A percentile compares a stretch with the other conserved stretches of the same genome.
Evolutionary conservation across 1,140 invertebrate genomes (phyloP).

Genomic region (Chironomus striatipennis): DNA sequence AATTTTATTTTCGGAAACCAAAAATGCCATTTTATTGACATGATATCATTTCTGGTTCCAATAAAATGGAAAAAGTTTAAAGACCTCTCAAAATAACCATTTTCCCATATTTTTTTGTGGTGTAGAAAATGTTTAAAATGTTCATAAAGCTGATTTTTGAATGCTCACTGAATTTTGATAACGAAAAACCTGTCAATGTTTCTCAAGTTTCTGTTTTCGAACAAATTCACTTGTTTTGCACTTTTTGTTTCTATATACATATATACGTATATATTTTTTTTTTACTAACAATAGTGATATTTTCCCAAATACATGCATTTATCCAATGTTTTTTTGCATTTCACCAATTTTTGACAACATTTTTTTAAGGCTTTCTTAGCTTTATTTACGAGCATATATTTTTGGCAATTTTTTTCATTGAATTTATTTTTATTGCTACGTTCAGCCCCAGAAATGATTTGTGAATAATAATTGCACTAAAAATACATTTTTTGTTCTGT

Average conservation of each 20-base stretch:
- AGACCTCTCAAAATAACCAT: neutral
- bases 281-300: neutral
- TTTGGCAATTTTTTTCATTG: slow-evolving; percentile 10
- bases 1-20: neutral
- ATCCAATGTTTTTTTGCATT: neutral
- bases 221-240: neutral
- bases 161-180: slow-evolving; percentile 16
- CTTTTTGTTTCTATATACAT: neutral
- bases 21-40: slow-evolving; percentile 6
- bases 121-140: neutral
- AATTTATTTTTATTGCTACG: slow-evolving; percentile 18
- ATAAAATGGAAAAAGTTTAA: neutral
- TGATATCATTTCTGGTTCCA: neutral
- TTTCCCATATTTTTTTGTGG: neutral
- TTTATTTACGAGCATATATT: neutral
- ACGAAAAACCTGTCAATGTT: slow-evolving; percentile 19
- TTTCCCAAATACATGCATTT: slow-evolving; percentile 17
- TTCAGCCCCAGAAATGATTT: slow-evolving; percentile 10
- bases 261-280: too few relatives aligned
- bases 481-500: neutral
- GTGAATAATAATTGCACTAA: slow-evolving; percentile 9
- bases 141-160: neutral
- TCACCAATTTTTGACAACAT: slow-evolving; percentile 16
- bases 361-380: neutral
- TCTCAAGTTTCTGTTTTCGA: neutral